Evolutionary conservation across 2,113 vertebrate species (phyloP).

Genomic region (Monarcha castaneiventris): DNA sequence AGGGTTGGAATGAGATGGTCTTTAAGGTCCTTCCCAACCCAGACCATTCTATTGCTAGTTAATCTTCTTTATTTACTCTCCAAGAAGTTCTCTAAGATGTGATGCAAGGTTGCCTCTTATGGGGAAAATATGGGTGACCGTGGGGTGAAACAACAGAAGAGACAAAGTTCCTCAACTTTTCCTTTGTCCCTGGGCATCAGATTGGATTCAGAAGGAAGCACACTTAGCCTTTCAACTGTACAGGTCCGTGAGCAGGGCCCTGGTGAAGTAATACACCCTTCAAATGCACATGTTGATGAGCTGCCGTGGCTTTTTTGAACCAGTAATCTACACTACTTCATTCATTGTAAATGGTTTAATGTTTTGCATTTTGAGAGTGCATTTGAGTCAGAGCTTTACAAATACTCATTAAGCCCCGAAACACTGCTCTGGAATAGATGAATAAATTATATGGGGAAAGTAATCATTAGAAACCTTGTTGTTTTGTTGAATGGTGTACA

Average conservation of each 20-base stretch:
- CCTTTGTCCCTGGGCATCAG: background rate
- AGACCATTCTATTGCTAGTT: background rate
- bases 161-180: background rate
- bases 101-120: background rate
- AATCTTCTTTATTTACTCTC: background rate
- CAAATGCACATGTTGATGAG: slow-evolving; percentile 37
- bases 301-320: slow-evolving; percentile 34
- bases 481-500: slow-evolving; percentile 32
- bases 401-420: slow-evolving; percentile 39
- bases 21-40: background rate
- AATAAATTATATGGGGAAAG: slow-evolving; percentile 59
- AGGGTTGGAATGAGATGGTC: background rate
- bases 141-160: background rate
- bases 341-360: slow-evolving; percentile 26
- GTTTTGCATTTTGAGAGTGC: slow-evolving; percentile 47
- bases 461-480: slow-evolving; percentile 44
- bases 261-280: background rate
- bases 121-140: background rate
- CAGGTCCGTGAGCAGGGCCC: background rate
- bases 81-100: background rate
- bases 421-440: slow-evolving; percentile 52
- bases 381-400: slow-evolving; percentile 56
- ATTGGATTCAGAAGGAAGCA: slow-evolving; percentile 7
- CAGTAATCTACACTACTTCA: slow-evolving; percentile 27
- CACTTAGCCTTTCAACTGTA: background rate